Base-by-base conservation (phyloP, 2,888 invertebrate species). In the Trachelus troglodyta region DNA sequence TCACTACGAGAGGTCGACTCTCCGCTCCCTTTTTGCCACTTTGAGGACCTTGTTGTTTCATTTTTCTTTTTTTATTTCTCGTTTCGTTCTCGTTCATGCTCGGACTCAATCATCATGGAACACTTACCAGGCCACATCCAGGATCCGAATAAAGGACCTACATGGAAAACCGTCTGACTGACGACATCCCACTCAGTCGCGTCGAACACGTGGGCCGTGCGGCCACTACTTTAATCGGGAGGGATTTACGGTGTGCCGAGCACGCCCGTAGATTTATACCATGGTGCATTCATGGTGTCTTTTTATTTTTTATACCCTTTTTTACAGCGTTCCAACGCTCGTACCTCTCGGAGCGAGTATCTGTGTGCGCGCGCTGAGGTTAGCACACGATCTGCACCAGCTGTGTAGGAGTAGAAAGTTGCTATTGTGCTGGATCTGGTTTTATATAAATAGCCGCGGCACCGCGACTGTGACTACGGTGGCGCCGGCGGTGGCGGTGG, bases 371-470 rank as follows among this genome's bases (percentile, higher is more conserved):
- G 23, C 37, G n/a, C 33, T 15, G 76, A 40, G 68, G 75, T 68
- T 30, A 71, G 31, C 34, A n/a, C 76, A 35, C 79, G 78, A 34
- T 75, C 77, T 73, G 68, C 79, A 76, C 78, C 77, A 76, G 74
- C 74, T 85, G 89, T 88, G 90, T 90, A 89, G 89, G 88, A 89
- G 89, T 89, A 90, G 90, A 89, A 90, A 90, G 90, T 90, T 88
- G 89, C 89, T 89, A 89, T 89, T 89, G 89, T 89, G 83, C 88
- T 83, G 84, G 89, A 89, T 89, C 89, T 89, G 89, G 89, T 89
- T 89, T 89, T 89, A 89, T 89, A 89, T 90, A 90, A 90, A 89
- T 89, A 89, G 89, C 88, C 83, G 81, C 76, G 31, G 77, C 79
- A 75, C 83, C 76, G 78, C 75, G 79, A 79, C 82, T 75, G 83